phyloP scores from a whole-genome alignment of 1,140 invertebrate genomes.

The Danaus melanippus region DNA sequence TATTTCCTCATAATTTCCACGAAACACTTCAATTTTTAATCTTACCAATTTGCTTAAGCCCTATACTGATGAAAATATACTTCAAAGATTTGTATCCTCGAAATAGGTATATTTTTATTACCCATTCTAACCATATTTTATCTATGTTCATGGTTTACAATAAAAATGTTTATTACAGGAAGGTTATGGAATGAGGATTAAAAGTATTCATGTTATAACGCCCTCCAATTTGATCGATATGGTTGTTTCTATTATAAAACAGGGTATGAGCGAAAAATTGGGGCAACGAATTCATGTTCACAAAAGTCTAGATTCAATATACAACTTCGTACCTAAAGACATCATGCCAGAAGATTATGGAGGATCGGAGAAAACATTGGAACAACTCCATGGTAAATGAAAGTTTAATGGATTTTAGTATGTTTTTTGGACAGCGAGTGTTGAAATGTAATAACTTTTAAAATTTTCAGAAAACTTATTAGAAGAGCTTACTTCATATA shows the following conservation, averaged over 20 bases:
- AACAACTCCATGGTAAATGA: slow-evolving; percentile 27
- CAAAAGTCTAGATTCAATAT: slow-evolving; percentile 26
- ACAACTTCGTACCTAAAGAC: slow-evolving; percentile 30
- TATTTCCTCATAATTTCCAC: no score
- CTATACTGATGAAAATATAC: no score
- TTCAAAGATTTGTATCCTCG: no score
- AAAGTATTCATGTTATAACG: slow-evolving; percentile 29
- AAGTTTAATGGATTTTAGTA: background rate
- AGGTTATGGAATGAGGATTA: slow-evolving; percentile 29
- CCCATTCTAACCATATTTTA: no score
- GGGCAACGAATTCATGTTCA: slow-evolving; percentile 28
- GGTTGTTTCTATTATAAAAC: slow-evolving; percentile 23
- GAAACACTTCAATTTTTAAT: no score
- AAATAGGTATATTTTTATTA: no score
- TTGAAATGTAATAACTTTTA: no score
- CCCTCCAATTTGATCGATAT: slow-evolving; percentile 26
- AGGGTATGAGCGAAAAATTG: slow-evolving; percentile 22
- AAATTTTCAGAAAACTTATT: no score
- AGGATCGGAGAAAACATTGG: slow-evolving; percentile 33
- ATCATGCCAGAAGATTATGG: slow-evolving; percentile 41
- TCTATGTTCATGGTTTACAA: no score
- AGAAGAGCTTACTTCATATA: no score
- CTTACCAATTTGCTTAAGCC: no score
- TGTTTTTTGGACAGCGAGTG: no score
- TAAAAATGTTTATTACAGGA: slow-evolving; percentile 19